A percentile compares a stretch with the other conserved stretches of the same genome.
phyloP scores from a whole-genome alignment of 2,113 vertebrate species.

The Plecturocebus donacophilus region DNA sequence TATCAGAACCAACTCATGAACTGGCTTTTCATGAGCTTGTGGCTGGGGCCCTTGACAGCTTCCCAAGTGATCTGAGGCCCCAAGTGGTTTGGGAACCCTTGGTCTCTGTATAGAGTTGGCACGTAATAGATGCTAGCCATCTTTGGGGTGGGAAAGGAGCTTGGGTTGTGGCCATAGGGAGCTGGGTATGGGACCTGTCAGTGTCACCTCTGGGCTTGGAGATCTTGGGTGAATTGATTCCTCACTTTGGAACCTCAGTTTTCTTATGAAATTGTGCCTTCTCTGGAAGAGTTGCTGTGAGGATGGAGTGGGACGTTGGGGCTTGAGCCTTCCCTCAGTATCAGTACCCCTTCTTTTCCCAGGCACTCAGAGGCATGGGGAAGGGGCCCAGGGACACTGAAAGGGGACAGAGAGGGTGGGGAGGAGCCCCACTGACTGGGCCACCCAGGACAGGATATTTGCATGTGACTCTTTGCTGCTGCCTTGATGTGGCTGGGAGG shows the following conservation, averaged over 20 bases:
- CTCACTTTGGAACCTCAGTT: neutral
- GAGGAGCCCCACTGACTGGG: constrained; percentile 18
- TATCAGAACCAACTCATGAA: neutral
- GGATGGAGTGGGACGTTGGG: neutral
- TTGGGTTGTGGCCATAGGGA: neutral
- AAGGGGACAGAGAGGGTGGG: neutral
- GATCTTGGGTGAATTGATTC: neutral
- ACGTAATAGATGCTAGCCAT: neutral
- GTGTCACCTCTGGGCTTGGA: neutral
- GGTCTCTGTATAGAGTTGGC: neutral
- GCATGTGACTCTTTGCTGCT: constrained; percentile 67
- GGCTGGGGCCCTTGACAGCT: neutral
- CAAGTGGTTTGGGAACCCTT: neutral
- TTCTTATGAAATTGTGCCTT: neutral
- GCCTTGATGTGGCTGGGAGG: constrained; percentile 72
- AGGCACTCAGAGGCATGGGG: neutral
- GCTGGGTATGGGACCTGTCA: neutral
- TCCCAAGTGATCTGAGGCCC: neutral
- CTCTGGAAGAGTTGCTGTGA: neutral
- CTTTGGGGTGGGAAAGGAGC: neutral
- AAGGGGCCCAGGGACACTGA: neutral
- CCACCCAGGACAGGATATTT: constrained; percentile 73
- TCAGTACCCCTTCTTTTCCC: neutral
- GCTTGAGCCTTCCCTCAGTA: neutral
- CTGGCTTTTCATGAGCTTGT: neutral